A percentile compares a stretch with the other conserved stretches of the same genome.
Evolutionary conservation across 2,888 invertebrate genomes (phyloP).

Genomic region (Eurois occulta): DNA sequence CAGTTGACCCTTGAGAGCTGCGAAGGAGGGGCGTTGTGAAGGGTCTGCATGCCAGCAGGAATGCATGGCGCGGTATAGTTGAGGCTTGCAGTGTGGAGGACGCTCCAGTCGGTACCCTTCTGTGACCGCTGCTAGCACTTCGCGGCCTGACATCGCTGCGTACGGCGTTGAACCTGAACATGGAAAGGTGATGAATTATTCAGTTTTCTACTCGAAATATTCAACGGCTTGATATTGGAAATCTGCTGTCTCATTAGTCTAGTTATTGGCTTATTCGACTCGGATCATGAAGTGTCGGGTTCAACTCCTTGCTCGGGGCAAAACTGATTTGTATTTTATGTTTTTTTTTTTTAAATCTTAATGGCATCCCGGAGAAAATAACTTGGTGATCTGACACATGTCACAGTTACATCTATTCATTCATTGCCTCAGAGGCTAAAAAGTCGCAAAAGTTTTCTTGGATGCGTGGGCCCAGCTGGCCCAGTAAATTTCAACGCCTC

Average conservation of each 20-base stretch:
- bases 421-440: too few species aligned
- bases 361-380: background rate
- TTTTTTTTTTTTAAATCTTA: background rate
- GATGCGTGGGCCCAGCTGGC: too few species aligned
- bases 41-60: conserved; percentile 93
- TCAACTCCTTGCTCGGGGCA: background rate
- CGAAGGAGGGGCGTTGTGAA: conserved; percentile 93
- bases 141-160: conserved; percentile 95
- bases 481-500: too few species aligned
- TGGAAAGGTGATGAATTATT: background rate
- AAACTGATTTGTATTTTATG: background rate
- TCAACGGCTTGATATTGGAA: background rate
- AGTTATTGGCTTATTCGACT: background rate
- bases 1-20: conserved; percentile 90
- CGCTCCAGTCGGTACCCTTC: conserved; percentile 94
- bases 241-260: background rate
- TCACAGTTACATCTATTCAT: background rate
- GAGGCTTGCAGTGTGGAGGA: conserved; percentile 94
- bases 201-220: background rate
- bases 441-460: too few species aligned
- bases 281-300: background rate
- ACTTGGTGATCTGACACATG: background rate
- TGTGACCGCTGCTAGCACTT: conserved; percentile 95
- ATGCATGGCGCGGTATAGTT: conserved; percentile 88
- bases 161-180: conserved; percentile 95